Conservation (phyloP, 2,888 invertebrate species). For the Orthosia gothica region DNA sequence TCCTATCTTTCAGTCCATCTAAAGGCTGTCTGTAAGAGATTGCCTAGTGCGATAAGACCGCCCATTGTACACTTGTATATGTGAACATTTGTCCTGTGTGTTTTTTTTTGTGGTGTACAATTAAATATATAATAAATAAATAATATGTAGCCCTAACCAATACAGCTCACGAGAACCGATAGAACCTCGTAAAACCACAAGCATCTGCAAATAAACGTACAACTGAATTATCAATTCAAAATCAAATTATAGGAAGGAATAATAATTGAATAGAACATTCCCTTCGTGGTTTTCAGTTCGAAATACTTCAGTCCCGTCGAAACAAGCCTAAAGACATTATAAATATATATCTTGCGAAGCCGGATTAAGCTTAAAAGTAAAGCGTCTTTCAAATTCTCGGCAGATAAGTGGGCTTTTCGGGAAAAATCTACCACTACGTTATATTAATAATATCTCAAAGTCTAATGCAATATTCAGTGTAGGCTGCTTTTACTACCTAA, state of each 20-base stretch:
- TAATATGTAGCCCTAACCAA: too few relatives aligned
- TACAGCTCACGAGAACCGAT: too few relatives aligned
- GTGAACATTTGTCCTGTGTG: too few relatives aligned
- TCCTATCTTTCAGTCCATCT: too few relatives aligned
- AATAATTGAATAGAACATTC: slow-evolving; percentile 38
- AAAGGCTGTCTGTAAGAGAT: too few relatives aligned
- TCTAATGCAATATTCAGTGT: background rate
- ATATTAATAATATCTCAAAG: slow-evolving; percentile 12
- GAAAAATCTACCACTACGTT: slow-evolving; percentile 5
- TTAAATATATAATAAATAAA: too few relatives aligned
- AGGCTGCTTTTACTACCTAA: slow-evolving; percentile 4
- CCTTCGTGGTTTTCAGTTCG: background rate
- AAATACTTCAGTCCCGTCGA: background rate
- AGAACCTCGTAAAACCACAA: background rate
- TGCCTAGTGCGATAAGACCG: too few relatives aligned
- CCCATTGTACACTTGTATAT: too few relatives aligned
- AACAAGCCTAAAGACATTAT: slow-evolving; percentile 3
- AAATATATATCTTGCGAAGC: slow-evolving; percentile 15
- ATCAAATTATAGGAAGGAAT: slow-evolving; percentile 42
- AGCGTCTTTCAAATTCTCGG: slow-evolving; percentile 26
- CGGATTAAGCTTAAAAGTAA: slow-evolving; percentile 34
- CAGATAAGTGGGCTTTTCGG: slow-evolving; percentile 10
- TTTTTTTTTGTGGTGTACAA: too few relatives aligned
- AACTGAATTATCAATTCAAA: slow-evolving; percentile 34
- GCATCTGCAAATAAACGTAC: slow-evolving; percentile 34